Percentiles rank a stretch among this genome's conserved stretches.
Conservation (phyloP, 2,113 vertebrate genomes). For the Halcyon malimbica region DNA sequence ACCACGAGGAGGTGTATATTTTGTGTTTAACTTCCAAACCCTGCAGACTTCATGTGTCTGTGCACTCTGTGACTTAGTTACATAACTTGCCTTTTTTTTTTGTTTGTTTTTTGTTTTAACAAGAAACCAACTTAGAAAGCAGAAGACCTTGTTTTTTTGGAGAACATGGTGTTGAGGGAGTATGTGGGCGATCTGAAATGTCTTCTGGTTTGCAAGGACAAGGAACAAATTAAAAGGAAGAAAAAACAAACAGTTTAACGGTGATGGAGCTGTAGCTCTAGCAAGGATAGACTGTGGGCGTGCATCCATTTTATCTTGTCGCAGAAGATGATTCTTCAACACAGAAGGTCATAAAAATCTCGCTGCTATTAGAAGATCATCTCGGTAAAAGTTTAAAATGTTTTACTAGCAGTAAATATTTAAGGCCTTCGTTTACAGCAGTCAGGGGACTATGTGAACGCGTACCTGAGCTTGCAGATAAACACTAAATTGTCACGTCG, state of each 20-base stretch:
- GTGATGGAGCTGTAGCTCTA: conserved; percentile 31
- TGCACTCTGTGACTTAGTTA: not conserved
- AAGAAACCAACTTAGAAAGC: not conserved
- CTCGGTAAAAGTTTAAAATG: conserved; percentile 44
- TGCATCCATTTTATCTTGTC: conserved; percentile 16
- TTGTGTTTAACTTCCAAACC: not conserved
- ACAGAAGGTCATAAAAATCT: conserved; percentile 17
- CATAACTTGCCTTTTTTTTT: not conserved
- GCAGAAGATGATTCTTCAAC: conserved; percentile 29
- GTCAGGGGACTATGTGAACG: not conserved
- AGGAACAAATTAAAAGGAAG: conserved; percentile 48
- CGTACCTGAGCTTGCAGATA: not conserved
- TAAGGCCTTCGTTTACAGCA: conserved; percentile 7
- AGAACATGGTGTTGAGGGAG: conserved; percentile 19
- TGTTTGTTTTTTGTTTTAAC: not conserved
- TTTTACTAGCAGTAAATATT: conserved; percentile 58
- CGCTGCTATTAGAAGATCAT: conserved; percentile 10
- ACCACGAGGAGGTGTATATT: not conserved
- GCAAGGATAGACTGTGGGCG: conserved; percentile 42
- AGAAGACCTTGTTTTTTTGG: conserved; percentile 26
- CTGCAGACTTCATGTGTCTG: not conserved
- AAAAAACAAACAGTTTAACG: conserved; percentile 38
- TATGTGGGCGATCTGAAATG: conserved; percentile 26
- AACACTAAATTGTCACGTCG: not conserved
- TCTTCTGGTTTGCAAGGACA: conserved; percentile 37